phyloP scores from a whole-genome alignment of 2,888 invertebrate species.

The Rhagonycha fulva region DNA sequence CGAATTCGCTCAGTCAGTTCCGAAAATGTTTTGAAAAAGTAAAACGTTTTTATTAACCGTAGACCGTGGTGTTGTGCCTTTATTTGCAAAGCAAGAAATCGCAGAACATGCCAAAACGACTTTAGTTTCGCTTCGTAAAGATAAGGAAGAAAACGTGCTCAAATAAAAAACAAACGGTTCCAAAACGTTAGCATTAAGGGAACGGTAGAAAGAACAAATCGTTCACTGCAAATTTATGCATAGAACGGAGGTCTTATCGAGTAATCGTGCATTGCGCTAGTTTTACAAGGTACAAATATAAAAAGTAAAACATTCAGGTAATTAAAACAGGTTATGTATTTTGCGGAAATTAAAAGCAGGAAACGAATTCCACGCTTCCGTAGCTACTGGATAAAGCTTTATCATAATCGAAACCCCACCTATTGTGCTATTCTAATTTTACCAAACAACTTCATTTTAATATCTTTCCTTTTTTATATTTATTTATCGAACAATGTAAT shows the following conservation, averaged over 20 bases:
- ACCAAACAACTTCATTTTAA: neutral
- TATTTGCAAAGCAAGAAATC: neutral
- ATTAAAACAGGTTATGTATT: slow-evolving; percentile 25
- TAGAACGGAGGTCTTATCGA: neutral
- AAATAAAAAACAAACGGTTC: slow-evolving; percentile 21
- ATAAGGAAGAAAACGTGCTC: slow-evolving; percentile 19
- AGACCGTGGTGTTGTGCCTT: neutral
- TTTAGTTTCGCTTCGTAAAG: slow-evolving; percentile 16
- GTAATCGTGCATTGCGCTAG: neutral
- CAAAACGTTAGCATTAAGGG: slow-evolving; percentile 9
- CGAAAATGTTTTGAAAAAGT: too few species aligned
- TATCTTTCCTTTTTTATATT: neutral
- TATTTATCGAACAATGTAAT: neutral
- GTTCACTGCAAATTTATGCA: neutral
- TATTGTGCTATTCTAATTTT: neutral
- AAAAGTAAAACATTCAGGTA: slow-evolving; percentile 15
- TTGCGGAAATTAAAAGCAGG: slow-evolving; percentile 31
- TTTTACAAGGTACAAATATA: neutral
- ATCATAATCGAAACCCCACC: slow-evolving; percentile 31
- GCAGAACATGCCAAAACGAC: slow-evolving; percentile 9
- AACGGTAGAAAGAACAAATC: neutral
- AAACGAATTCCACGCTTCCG: slow-evolving; percentile 33
- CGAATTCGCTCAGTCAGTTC: too few species aligned
- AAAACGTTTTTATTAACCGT: neutral
- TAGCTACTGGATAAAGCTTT: slow-evolving; percentile 32